phyloP scores from a whole-genome alignment of 23 tunicate species.

The Phallusia fumigata region DNA sequence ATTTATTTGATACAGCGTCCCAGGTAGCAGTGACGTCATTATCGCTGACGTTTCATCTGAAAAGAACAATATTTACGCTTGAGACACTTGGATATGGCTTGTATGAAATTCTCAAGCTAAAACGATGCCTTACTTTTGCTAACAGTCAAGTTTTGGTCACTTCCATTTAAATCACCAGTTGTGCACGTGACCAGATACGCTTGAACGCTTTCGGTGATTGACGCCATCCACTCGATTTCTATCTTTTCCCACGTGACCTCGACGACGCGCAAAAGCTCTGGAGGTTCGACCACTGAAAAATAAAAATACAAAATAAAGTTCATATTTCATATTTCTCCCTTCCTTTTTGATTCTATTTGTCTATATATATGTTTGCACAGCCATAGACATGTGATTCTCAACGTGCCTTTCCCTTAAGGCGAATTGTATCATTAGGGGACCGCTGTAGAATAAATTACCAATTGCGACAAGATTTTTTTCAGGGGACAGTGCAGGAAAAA shows the following conservation, averaged over 20 bases:
- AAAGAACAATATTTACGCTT: not conserved
- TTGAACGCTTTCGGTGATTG: constrained; percentile 19
- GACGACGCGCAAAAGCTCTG: constrained; percentile 6
- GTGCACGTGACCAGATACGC: constrained; percentile 22
- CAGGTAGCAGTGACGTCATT: constrained; percentile 1
- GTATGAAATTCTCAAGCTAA: not conserved
- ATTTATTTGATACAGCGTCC: constrained; percentile 12
- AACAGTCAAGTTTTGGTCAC: constrained; percentile 5
- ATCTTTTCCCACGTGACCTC: constrained; percentile 16
- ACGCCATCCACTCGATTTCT: constrained; percentile 25
- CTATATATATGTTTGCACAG: no score
- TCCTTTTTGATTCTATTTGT: no score
- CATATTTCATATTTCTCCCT: no score
- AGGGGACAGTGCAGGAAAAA: no score
- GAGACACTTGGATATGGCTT: not conserved
- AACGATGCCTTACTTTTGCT: not conserved
- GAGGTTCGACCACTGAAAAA: constrained; percentile 31
- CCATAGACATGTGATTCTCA: no score
- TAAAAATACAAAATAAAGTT: no score
- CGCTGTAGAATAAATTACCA: no score
- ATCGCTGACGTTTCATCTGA: constrained; percentile 8
- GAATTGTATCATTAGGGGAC: no score
- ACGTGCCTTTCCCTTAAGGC: no score
- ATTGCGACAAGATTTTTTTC: no score
- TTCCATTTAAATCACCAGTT: not conserved